Percentiles rank a stretch among this genome's conserved stretches.
Evolutionary conservation across 2,888 invertebrate species (phyloP).

Genomic region (Cryptocheilus praepositus): DNA sequence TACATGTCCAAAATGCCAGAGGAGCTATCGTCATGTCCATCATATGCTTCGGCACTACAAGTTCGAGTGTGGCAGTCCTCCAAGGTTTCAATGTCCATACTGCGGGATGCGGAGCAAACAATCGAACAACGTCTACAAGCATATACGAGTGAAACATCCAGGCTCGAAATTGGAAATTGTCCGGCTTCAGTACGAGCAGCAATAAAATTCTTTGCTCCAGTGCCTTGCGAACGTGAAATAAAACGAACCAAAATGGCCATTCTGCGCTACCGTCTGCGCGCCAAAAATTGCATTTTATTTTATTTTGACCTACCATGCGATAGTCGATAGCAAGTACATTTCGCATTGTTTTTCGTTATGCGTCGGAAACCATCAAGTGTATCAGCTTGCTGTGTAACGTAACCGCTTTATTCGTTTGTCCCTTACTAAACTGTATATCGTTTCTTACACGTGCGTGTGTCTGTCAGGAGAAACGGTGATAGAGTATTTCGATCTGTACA

Average conservation of each 20-base stretch:
- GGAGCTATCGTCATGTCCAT: slow-evolving; percentile 57
- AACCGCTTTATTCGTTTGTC: slow-evolving; percentile 52
- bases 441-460: not conserved
- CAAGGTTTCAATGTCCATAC: slow-evolving; percentile 65
- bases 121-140: slow-evolving; percentile 60
- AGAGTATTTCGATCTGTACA: too few species aligned
- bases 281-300: not conserved
- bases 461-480: too few species aligned
- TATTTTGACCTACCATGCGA: not conserved
- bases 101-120: slow-evolving; percentile 61
- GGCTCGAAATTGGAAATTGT: slow-evolving; percentile 38
- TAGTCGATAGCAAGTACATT: not conserved
- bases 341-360: not conserved
- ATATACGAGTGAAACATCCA: slow-evolving; percentile 58
- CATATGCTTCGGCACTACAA: slow-evolving; percentile 67
- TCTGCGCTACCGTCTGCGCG: too few species aligned
- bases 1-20: slow-evolving; percentile 59
- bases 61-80: slow-evolving; percentile 71
- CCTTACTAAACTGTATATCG: slow-evolving; percentile 30
- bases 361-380: too few species aligned
- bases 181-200: slow-evolving; percentile 29
- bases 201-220: not conserved
- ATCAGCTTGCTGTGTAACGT: slow-evolving; percentile 1
- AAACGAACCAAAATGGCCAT: too few species aligned
- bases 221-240: too few species aligned